Evolutionary conservation across 2,888 invertebrate species (phyloP).

Genomic region (Meandrusa payeni): DNA sequence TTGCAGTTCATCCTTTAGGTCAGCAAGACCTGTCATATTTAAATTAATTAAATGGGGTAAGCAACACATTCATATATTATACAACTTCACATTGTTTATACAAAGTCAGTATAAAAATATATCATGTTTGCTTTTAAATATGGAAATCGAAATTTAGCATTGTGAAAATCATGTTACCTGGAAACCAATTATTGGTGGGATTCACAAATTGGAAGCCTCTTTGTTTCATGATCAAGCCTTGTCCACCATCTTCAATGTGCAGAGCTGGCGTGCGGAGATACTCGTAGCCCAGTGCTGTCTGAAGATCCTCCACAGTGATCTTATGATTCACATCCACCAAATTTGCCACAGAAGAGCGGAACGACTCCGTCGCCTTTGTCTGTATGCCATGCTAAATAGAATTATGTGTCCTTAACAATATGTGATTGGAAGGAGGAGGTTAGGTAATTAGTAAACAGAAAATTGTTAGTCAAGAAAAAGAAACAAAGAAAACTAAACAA

Average conservation of each 20-base stretch:
- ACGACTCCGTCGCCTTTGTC: conserved; percentile 92
- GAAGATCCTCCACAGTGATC: conserved; percentile 85
- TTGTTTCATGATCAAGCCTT: conserved; percentile 85
- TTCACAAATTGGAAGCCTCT: conserved; percentile 92
- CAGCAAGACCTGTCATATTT: conserved; percentile 81
- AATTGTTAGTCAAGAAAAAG: conserved; percentile 28
- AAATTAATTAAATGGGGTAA: too few relatives aligned
- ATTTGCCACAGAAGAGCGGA: conserved; percentile 91
- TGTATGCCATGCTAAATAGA: conserved; percentile 87
- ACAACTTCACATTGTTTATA: too few relatives aligned
- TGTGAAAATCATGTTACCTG: conserved; percentile 81
- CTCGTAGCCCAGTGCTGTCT: conserved; percentile 91
- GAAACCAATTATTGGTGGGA: conserved; percentile 94
- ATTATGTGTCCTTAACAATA: conserved; percentile 64
- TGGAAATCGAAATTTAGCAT: too few relatives aligned
- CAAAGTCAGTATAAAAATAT: too few relatives aligned
- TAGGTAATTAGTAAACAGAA: conserved; percentile 39
- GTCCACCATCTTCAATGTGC: conserved; percentile 86
- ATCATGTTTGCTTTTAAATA: too few relatives aligned
- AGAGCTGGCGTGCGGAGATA: conserved; percentile 88
- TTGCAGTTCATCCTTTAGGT: conserved; percentile 84
- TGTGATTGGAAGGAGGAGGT: conserved; percentile 42
- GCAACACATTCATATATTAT: too few relatives aligned
- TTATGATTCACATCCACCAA: conserved; percentile 87
- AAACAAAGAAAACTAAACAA: too few relatives aligned